These are phyloP conservation scores for Labroides dimidiatus DNA, from an alignment of 2,797 vertebrate genomes.

Conservation along the genomic window DNA sequence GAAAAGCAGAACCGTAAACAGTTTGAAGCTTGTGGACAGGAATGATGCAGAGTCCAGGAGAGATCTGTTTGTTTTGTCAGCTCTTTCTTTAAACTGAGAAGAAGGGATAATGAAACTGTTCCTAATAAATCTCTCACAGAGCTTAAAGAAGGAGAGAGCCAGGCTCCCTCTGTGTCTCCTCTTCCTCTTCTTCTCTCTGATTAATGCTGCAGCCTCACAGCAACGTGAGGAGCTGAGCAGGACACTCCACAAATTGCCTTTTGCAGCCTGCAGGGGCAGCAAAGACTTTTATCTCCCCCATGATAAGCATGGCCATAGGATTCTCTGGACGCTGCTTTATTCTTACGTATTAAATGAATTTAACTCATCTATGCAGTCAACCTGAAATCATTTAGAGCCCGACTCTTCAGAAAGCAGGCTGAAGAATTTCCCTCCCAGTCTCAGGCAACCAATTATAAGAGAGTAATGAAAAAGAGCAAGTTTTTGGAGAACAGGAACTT, in stretches of 20 bases:
- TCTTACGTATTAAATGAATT: conserved; percentile 57
- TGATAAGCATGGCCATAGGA: conserved; percentile 52
- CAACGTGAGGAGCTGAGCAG: conserved; percentile 31
- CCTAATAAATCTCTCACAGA: conserved; percentile 28
- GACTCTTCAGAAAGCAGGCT: conserved; percentile 12
- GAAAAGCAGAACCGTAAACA: no score
- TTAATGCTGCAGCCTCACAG: conserved; percentile 50
- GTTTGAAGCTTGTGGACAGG: conserved; percentile 24
- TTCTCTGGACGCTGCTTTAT: conserved; percentile 48
- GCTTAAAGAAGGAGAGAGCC: conserved; percentile 18
- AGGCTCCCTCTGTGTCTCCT: conserved; percentile 8
- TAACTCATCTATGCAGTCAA: conserved; percentile 33
- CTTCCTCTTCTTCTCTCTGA: conserved; percentile 27
- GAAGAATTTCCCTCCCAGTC: conserved; percentile 10
- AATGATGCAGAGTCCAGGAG: conserved; percentile 18
- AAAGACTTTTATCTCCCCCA: conserved; percentile 32
- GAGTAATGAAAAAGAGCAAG: conserved; percentile 49
- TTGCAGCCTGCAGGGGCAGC: conserved; percentile 41
- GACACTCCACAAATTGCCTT: conserved; percentile 60
- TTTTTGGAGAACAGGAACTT: conserved; percentile 28
- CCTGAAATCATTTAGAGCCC: conserved; percentile 56
- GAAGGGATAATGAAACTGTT: conserved; percentile 27
- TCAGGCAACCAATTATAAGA: conserved; percentile 47
- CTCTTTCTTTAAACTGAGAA: conserved; percentile 35
- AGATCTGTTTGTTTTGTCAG: conserved; percentile 38